Evolutionary conservation across 1,140 invertebrate genomes (phyloP).

Genomic region (Cotesia chilonis): DNA sequence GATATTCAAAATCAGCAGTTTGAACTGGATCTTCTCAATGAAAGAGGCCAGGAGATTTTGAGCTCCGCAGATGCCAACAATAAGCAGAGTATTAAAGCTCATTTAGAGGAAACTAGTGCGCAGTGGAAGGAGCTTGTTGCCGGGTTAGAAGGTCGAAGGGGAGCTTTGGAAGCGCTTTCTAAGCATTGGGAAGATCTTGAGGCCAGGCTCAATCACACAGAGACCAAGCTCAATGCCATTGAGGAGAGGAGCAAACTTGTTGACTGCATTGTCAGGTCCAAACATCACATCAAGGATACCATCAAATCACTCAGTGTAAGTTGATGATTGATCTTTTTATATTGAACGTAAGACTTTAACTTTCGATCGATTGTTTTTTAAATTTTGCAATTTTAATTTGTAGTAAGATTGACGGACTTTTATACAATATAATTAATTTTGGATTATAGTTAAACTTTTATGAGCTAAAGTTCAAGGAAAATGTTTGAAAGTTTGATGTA

Average conservation of each 20-base stretch:
- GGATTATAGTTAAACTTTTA: too few species aligned
- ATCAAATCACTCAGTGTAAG: slow-evolving; percentile 76
- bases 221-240: slow-evolving; percentile 69
- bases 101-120: slow-evolving; percentile 72
- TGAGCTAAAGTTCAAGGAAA: too few species aligned
- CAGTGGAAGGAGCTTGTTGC: slow-evolving; percentile 80
- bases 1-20: slow-evolving; percentile 76
- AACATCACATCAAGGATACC: slow-evolving; percentile 75
- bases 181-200: slow-evolving; percentile 83
- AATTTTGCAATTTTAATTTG: too few species aligned
- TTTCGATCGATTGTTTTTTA: too few species aligned
- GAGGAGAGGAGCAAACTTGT: slow-evolving; percentile 79
- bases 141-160: slow-evolving; percentile 72
- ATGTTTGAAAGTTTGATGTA: too few species aligned
- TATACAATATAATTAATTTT: too few species aligned
- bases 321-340: slow-evolving; percentile 34
- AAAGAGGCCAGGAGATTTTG: slow-evolving; percentile 72
- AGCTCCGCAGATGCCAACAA: slow-evolving; percentile 72
- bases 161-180: slow-evolving; percentile 73
- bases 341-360: too few species aligned
- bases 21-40: slow-evolving; percentile 73
- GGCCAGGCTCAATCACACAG: slow-evolving; percentile 72
- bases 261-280: slow-evolving; percentile 76
- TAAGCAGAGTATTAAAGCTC: slow-evolving; percentile 69
- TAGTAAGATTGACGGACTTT: too few species aligned